phyloP scores from a whole-genome alignment of 2,888 invertebrate species.

The Ennomos erosarius region DNA sequence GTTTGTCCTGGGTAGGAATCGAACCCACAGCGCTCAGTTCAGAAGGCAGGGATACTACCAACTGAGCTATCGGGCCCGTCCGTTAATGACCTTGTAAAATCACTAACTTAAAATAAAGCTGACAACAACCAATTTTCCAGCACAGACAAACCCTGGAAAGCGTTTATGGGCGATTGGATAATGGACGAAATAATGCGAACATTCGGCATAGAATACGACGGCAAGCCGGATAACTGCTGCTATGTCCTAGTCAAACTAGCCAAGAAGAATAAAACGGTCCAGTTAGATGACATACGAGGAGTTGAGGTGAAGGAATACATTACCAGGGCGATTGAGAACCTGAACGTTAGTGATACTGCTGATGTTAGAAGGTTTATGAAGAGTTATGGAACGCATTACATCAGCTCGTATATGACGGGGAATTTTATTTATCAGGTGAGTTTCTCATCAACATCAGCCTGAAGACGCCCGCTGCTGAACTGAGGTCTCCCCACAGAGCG shows the following conservation, averaged over 20 bases:
- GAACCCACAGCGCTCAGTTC: too few species aligned
- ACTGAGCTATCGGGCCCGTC: too few species aligned
- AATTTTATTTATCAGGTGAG: slow-evolving; percentile 94
- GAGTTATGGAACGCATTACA: slow-evolving; percentile 94
- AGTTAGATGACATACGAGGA: slow-evolving; percentile 85
- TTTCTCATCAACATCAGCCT: too few species aligned
- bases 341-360: slow-evolving; percentile 88
- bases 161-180: slow-evolving; percentile 94
- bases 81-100: too few species aligned
- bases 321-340: slow-evolving; percentile 85
- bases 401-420: slow-evolving; percentile 93
- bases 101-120: too few species aligned
- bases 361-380: slow-evolving; percentile 92
- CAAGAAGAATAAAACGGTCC: slow-evolving; percentile 88
- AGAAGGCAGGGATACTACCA: too few species aligned
- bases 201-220: slow-evolving; percentile 89
- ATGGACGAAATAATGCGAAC: slow-evolving; percentile 91
- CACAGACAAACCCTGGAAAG: slow-evolving; percentile 92
- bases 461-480: too few species aligned
- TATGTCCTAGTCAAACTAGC: slow-evolving; percentile 88
- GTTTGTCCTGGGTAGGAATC: too few species aligned
- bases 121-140: slow-evolving; percentile 50
- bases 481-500: too few species aligned
- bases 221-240: slow-evolving; percentile 89
- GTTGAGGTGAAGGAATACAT: slow-evolving; percentile 88